phyloP scores from a whole-genome alignment of 2,113 vertebrate genomes.

The Tricholaema leucomelas region DNA sequence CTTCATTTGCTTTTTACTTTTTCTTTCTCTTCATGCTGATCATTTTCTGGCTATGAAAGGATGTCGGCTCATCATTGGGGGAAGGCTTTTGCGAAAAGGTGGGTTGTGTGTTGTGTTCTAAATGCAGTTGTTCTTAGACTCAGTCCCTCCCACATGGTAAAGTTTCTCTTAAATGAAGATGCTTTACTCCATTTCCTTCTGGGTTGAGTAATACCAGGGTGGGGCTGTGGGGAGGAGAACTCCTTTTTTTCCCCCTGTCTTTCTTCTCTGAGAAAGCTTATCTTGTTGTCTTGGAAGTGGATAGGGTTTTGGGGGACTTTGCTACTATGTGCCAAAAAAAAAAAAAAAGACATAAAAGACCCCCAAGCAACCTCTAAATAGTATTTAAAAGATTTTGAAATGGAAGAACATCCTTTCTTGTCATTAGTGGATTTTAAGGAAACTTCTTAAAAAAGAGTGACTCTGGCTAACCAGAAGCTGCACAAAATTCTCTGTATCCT shows the following conservation, averaged over 20 bases:
- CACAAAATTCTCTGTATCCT: background rate
- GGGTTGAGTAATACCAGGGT: constrained; percentile 10
- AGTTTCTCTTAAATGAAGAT: background rate
- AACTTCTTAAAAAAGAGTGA: background rate
- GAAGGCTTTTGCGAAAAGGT: constrained; percentile 73
- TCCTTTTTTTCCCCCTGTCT: background rate
- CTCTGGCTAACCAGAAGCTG: background rate
- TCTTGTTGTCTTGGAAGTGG: background rate
- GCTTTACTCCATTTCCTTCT: constrained; percentile 1
- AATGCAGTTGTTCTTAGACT: background rate
- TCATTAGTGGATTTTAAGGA: background rate
- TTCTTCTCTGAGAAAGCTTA: background rate
- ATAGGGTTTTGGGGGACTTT: background rate
- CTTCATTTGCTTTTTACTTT: constrained; percentile 71
- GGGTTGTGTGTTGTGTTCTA: constrained; percentile 52
- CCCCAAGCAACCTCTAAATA: background rate
- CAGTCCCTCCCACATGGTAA: background rate
- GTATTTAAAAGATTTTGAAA: background rate
- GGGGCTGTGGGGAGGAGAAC: background rate
- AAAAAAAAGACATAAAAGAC: too few species aligned
- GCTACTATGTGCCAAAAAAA: background rate
- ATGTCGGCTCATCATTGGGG: constrained; percentile 70
- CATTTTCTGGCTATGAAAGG: constrained; percentile 73
- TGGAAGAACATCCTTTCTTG: background rate
- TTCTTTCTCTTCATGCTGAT: constrained; percentile 67